Conservation (phyloP, 37 sponge, comb jelly and placozoan species). For the Corticium candelabrum region DNA sequence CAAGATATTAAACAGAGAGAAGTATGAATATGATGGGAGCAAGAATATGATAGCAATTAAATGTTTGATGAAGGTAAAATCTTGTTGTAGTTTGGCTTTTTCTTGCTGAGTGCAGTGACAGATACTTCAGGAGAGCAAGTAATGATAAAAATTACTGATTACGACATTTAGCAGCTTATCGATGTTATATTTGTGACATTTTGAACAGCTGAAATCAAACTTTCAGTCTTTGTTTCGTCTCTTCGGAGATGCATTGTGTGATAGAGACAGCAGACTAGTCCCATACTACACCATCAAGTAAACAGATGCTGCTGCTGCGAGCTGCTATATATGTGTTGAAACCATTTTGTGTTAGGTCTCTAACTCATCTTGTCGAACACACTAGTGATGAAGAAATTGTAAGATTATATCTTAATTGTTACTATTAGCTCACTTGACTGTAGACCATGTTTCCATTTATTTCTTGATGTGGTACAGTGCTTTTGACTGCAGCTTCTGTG, state of each 20-base stretch:
- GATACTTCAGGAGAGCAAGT: background rate
- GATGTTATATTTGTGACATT: conserved; percentile 11
- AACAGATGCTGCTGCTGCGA: background rate
- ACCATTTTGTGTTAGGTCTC: conserved; percentile 27
- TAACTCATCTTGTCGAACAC: conserved; percentile 70
- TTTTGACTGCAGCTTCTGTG: too few relatives aligned
- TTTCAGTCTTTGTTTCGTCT: conserved; percentile 38
- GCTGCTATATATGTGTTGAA: background rate
- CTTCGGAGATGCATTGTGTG: conserved; percentile 43
- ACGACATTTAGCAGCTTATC: background rate
- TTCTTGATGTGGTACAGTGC: too few relatives aligned
- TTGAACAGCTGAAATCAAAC: conserved; percentile 52
- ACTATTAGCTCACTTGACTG: too few relatives aligned
- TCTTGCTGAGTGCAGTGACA: background rate
- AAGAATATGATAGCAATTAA: too few relatives aligned
- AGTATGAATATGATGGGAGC: too few relatives aligned
- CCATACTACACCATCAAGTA: conserved; percentile 69
- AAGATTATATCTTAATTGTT: background rate
- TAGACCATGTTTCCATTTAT: too few relatives aligned
- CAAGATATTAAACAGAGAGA: conserved; percentile 42
- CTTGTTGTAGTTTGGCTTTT: background rate
- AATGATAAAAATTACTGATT: background rate
- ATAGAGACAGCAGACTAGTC: conserved; percentile 34
- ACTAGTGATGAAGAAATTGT: conserved; percentile 48
- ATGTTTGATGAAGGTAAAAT: too few relatives aligned